These are phyloP conservation scores for Germaria angustata DNA, from an alignment of 2,888 invertebrate species.

Conservation along the genomic window DNA sequence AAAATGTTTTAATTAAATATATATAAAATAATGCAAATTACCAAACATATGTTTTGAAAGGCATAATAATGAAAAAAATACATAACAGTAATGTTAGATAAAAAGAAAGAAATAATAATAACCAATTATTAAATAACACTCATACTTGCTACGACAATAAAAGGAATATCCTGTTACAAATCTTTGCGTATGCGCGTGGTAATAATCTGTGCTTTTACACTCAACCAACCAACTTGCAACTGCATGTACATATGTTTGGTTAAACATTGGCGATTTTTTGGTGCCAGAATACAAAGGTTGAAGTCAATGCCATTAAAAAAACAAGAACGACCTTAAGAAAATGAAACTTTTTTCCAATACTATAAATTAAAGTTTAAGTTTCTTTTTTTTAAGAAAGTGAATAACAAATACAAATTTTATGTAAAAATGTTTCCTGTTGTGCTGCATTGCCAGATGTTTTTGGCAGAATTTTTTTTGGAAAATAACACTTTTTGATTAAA, in stretches of 20 bases:
- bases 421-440: background rate
- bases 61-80: slow-evolving; percentile 1
- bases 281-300: slow-evolving; percentile 48
- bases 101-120: slow-evolving; percentile 24
- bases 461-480: background rate
- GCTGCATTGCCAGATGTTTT: background rate
- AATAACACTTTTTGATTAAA: background rate
- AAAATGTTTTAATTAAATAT: too few species aligned
- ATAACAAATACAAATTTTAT: background rate
- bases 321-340: slow-evolving; percentile 36
- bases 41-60: slow-evolving; percentile 61
- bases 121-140: slow-evolving; percentile 55
- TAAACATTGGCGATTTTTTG: slow-evolving; percentile 18
- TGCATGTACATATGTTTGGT: background rate
- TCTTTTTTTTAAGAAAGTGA: background rate
- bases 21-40: slow-evolving; percentile 19
- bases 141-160: slow-evolving; percentile 28
- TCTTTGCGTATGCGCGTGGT: slow-evolving; percentile 65
- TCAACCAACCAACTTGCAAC: slow-evolving; percentile 1
- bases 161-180: slow-evolving; percentile 52
- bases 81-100: slow-evolving; percentile 4
- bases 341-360: slow-evolving; percentile 12
- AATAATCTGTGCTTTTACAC: slow-evolving; percentile 8
- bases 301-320: slow-evolving; percentile 51
- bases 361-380: background rate